phyloP scores from a whole-genome alignment of 2,113 vertebrate genomes.

The Rhinoptilus africanus region DNA sequence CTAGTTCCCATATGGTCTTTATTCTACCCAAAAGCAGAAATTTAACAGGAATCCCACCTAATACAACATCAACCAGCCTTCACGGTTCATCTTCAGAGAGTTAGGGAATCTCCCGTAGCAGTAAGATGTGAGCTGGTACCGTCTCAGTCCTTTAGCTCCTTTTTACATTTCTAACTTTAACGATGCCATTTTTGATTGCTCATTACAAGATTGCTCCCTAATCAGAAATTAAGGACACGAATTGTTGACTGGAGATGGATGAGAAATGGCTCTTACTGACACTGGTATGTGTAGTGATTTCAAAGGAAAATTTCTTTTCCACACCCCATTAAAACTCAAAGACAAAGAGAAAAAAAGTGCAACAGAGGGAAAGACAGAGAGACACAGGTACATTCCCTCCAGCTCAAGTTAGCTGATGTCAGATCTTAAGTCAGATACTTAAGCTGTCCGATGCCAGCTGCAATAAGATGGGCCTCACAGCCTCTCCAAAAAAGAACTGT shows the following conservation, averaged over 20 bases:
- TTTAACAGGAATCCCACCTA: neutral
- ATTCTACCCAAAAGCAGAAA: neutral
- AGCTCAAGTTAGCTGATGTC: neutral
- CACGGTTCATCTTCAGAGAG: neutral
- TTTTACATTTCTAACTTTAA: neutral
- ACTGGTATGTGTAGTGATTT: neutral
- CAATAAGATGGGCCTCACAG: neutral
- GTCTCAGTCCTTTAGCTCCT: neutral
- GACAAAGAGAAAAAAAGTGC: neutral
- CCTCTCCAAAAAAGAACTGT: neutral
- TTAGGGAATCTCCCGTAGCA: neutral
- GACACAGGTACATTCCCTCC: neutral
- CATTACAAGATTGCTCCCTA: neutral
- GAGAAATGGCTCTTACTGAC: neutral
- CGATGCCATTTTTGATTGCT: neutral
- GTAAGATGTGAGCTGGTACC: neutral
- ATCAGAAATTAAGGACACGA: neutral
- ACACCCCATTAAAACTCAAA: neutral
- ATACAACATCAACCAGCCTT: neutral
- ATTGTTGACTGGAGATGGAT: neutral
- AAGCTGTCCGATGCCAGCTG: neutral
- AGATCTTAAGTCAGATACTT: neutral
- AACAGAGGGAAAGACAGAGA: neutral
- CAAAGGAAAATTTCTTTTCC: neutral
- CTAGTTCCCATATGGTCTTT: neutral